phyloP scores from a whole-genome alignment of 2,888 invertebrate species.

The Julus scandinavius region DNA sequence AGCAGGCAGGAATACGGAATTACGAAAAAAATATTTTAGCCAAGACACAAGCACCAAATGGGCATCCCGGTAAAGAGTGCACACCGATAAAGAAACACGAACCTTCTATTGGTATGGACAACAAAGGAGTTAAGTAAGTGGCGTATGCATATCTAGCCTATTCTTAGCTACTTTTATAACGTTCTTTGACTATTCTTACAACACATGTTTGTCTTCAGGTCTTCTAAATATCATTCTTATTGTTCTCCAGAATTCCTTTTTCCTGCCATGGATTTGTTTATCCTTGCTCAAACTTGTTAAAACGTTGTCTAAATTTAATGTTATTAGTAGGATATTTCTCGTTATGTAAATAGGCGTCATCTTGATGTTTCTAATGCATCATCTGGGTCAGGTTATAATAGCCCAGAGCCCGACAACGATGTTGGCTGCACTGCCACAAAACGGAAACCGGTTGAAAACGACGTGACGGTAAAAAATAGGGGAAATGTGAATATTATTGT shows the following conservation, averaged over 20 bases:
- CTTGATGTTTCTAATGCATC: neutral
- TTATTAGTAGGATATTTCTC: neutral
- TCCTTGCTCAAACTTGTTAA: too few relatives aligned
- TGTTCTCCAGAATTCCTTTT: too few relatives aligned
- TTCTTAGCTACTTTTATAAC: too few relatives aligned
- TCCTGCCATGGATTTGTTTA: too few relatives aligned
- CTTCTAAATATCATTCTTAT: too few relatives aligned
- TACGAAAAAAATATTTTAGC: neutral
- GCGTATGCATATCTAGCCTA: neutral
- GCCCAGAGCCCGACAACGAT: neutral
- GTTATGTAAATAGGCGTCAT: neutral
- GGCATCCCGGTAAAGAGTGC: neutral
- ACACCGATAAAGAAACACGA: neutral
- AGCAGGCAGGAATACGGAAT: neutral
- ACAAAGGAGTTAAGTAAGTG: neutral
- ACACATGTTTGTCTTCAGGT: too few relatives aligned
- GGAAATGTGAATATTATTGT: neutral
- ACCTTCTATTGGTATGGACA: neutral
- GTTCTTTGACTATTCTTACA: too few relatives aligned
- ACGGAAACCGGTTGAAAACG: constrained; percentile 26
- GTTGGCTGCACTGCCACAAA: neutral
- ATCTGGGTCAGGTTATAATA: neutral
- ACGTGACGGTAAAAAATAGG: neutral
- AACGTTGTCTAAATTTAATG: neutral
- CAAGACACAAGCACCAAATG: neutral